These are phyloP conservation scores for Ianthella basta DNA, from an alignment of 37 sponge, comb jelly and placozoan genomes.

Conservation along the genomic window DNA sequence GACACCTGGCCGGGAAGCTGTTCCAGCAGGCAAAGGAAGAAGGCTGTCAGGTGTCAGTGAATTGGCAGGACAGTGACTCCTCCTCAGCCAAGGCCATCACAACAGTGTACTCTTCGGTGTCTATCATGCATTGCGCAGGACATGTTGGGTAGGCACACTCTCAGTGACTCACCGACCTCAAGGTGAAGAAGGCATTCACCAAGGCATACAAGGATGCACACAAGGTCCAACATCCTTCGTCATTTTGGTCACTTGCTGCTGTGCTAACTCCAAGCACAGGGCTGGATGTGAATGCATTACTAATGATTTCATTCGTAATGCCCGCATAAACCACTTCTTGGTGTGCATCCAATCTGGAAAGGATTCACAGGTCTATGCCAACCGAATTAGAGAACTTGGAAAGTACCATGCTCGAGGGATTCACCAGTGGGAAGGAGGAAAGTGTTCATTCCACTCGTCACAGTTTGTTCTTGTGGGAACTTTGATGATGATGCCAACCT, in stretches of 20 bases:
- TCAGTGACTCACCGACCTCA: background rate
- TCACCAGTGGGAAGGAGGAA: conserved; percentile 39
- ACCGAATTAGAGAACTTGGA: background rate
- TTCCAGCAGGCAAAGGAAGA: conserved; percentile 41
- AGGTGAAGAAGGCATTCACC: conserved; percentile 24
- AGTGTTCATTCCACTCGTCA: conserved; percentile 39
- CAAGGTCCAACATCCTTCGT: conserved; percentile 23
- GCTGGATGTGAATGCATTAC: conserved; percentile 47
- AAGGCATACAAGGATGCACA: background rate
- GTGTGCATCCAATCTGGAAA: background rate
- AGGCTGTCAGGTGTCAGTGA: conserved; percentile 22
- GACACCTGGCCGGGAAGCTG: conserved; percentile 19
- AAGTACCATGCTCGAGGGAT: conserved; percentile 36
- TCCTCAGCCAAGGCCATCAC: conserved; percentile 29
- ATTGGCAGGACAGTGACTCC: conserved; percentile 51
- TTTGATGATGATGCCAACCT: conserved; percentile 4
- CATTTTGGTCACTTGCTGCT: conserved; percentile 9
- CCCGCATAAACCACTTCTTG: conserved; percentile 27
- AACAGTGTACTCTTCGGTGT: background rate
- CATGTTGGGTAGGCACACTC: conserved; percentile 24
- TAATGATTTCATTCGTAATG: conserved; percentile 15
- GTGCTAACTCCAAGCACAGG: conserved; percentile 16
- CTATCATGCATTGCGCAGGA: conserved; percentile 37
- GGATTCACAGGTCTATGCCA: conserved; percentile 20
- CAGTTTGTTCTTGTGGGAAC: conserved; percentile 31